phyloP scores from a whole-genome alignment of 2,888 invertebrate species.

The Drosophila paracracens region DNA sequence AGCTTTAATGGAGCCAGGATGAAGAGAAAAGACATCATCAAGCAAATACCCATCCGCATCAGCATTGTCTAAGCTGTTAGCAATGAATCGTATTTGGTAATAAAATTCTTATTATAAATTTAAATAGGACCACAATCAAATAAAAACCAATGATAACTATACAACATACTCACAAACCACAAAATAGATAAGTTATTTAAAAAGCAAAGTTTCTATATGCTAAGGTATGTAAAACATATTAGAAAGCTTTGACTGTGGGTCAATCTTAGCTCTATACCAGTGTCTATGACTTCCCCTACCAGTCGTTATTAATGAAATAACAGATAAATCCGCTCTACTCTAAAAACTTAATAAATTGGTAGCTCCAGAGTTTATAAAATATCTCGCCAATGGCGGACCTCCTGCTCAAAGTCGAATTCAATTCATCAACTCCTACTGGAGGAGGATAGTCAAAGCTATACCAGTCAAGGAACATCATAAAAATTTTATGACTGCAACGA shows the following conservation, averaged over 20 bases:
- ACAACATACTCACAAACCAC: background rate
- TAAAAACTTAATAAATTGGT: background rate
- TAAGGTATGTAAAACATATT: background rate
- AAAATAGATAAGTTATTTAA: background rate
- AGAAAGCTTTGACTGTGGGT: background rate
- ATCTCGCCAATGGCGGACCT: background rate
- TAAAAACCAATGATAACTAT: background rate
- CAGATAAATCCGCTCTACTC: background rate
- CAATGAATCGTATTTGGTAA: slow-evolving; percentile 5
- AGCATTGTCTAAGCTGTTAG: slow-evolving; percentile 27
- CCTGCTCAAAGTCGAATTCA: background rate
- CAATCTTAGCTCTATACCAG: background rate
- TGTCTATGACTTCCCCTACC: background rate
- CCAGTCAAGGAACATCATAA: background rate
- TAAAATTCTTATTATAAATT: slow-evolving; percentile 7
- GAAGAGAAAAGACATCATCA: background rate
- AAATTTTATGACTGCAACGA: background rate
- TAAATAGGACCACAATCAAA: background rate
- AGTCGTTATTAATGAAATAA: background rate
- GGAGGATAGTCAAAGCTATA: background rate
- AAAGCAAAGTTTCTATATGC: background rate
- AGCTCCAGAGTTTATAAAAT: background rate
- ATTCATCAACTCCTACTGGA: background rate
- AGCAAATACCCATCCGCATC: slow-evolving; percentile 30
- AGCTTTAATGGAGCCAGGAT: slow-evolving; percentile 50